phyloP scores from a whole-genome alignment of 2,888 invertebrate genomes.

The Girardia tigrina region DNA sequence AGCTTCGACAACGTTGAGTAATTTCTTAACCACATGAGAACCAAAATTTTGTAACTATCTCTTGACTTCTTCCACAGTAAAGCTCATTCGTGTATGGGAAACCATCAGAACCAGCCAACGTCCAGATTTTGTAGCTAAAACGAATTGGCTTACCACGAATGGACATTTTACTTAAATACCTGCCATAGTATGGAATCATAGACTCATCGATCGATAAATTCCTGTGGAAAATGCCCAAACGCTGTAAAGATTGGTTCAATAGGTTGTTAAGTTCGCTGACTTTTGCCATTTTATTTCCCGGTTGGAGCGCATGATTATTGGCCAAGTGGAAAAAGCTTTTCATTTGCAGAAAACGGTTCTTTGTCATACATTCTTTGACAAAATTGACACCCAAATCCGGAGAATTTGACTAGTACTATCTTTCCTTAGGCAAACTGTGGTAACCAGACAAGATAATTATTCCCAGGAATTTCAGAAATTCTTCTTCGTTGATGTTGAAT shows the following conservation, averaged over 20 bases:
- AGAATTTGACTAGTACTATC: constrained; percentile 24
- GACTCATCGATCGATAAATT: constrained; percentile 31
- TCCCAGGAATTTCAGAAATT: constrained; percentile 16
- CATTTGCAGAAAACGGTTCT: constrained; percentile 17
- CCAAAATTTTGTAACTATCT: not conserved
- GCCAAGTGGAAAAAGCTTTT: constrained; percentile 18
- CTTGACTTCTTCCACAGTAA: constrained; percentile 8
- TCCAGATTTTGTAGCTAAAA: constrained; percentile 33
- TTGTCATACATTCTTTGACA: not conserved
- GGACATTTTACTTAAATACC: constrained; percentile 33
- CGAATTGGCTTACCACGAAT: constrained; percentile 36
- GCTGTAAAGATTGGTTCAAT: too few relatives aligned
- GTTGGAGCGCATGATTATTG: constrained; percentile 20
- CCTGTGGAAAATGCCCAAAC: constrained; percentile 25
- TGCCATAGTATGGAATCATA: constrained; percentile 37
- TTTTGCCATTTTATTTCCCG: constrained; percentile 20
- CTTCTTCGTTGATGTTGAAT: constrained; percentile 17
- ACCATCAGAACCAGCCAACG: constrained; percentile 14
- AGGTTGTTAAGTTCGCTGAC: too few relatives aligned
- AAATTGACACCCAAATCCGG: constrained; percentile 25
- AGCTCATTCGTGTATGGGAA: constrained; percentile 12
- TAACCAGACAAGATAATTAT: constrained; percentile 25
- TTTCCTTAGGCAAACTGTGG: constrained; percentile 12
- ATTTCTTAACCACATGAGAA: not conserved
- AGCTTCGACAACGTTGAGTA: constrained; percentile 16